Conservation (phyloP, 1,140 invertebrate species). For the Tyrophagus putrescentiae region DNA sequence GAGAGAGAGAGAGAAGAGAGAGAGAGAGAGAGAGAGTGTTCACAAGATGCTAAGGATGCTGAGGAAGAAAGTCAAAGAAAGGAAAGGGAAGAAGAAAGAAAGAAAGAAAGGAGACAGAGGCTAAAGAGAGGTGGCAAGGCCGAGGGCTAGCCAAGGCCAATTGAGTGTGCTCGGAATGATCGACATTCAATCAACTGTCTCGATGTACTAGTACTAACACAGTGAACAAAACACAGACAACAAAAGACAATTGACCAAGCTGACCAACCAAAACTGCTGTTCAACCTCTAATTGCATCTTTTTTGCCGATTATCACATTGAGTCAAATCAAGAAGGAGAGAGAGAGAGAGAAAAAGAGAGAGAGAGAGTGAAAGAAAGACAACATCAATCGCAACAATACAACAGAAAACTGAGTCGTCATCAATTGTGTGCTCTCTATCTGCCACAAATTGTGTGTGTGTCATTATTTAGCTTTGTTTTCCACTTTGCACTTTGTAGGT, state of each 20-base stretch:
- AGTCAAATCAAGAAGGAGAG: conserved; percentile 19
- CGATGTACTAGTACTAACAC: too few relatives aligned
- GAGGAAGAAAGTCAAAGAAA: background rate
- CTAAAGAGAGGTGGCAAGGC: conserved; percentile 1
- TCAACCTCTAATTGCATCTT: background rate
- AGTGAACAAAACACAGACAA: background rate
- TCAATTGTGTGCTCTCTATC: background rate
- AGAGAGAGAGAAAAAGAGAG: conserved; percentile 22
- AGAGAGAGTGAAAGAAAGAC: conserved; percentile 22
- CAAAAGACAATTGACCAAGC: background rate
- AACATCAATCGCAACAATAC: background rate
- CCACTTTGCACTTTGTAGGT: background rate
- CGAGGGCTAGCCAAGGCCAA: background rate
- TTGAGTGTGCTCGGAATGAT: too few relatives aligned
- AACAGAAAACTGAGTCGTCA: background rate
- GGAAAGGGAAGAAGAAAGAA: conserved; percentile 6
- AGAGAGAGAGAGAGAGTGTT: background rate
- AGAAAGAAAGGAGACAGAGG: background rate
- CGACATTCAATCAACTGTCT: too few relatives aligned
- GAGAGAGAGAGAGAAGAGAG: conserved; percentile 1
- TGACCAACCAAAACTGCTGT: background rate
- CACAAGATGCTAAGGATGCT: background rate
- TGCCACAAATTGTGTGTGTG: background rate
- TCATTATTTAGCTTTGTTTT: background rate
- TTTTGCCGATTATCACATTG: background rate